Base-by-base conservation (phyloP, 2,113 vertebrate species). In the Australoheros scitulus region DNA sequence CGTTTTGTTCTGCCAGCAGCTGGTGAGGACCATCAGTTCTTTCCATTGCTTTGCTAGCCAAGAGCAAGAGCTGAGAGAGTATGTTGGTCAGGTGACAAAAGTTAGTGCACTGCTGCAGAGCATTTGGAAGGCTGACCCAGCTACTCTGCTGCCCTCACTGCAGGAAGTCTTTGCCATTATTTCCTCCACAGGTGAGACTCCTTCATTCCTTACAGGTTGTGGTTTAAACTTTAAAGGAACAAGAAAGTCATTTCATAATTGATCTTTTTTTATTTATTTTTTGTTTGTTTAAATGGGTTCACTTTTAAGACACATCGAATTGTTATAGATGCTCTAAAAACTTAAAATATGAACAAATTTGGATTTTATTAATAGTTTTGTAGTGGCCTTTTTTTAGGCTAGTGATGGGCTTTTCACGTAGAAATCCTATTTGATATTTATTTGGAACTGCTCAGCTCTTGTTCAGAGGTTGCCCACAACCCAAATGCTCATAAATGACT, bases 161-260 rank as follows among this genome's bases (percentile, higher is more conserved):
- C 98, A 99, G 92, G 98, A 99, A 84, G 97, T 99, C 8, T 99
- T 99, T 79, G 97, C 98, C 2, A 96, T 97, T 80, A 99, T 99
- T 85, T 98, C 98, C 4, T 96, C 98, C 52, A 97, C 96, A 76
- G 98, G 98, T 99, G 88, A 96, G 94, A 68, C 20, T 47, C 4
- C 11, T 17, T 41, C 22, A 11, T 32, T 65, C 26, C 72, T 34
- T 72, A 2, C 2, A 61, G 55, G 43, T 24, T 43, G 72, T 59
- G 34, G 9, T 26, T 26, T 26, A 26, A 26, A 26, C 26, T 57
- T 60, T 70, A 70, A 70, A 70, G 9, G 9, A 38, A 17, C 6
- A 52, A 41, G 8, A 55, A 75, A 61, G 3, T 22, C 1, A 29
- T 70, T 50, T 70, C 24, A 11, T 20, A 18, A 0, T 0, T 43